Evolutionary conservation across 2,113 vertebrate species (phyloP), one percentile per base, ranked within the genome.

Genomic region (Otis tarda): DNA sequence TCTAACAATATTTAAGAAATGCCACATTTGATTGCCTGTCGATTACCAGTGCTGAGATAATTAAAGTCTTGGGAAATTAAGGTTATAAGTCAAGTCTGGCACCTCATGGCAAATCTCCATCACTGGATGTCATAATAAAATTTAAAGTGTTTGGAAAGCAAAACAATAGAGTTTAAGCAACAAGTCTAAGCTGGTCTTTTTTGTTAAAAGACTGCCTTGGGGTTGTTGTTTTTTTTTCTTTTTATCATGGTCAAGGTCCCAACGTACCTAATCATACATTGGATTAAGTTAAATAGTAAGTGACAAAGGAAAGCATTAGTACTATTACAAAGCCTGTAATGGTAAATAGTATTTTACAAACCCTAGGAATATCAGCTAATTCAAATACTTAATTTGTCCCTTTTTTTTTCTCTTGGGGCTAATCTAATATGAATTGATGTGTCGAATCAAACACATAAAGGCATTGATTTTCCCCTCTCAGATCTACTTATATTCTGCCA

Each of bases 131-230:
- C 41, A 30, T 75, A 56, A 87, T 37, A 81, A 69, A 49, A 87
- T 74, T 61, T 28, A 45, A 65, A 55, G 8, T 65, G 45, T 83
- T 81, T 91, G 45, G 24, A 78, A 91, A 75, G 16, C 2, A 16
- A 90, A 61, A 52, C 7, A 5, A 20, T 5, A 47, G 14, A 9
- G 13, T 47, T 2, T 61, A 65, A 94, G 12, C 4, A 53, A 78
- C 0, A 4, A 35, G 2, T 23, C 10, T 68, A 76, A 89, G 8
- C 4, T 56, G 0, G 0, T 30, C 9, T 47, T 53, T 52, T 75
- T 57, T 56, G 4, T 45, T 35, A 30, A 56, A 65, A 83, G 5
- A 21, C 4, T 59, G 2, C 1, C 30, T 49, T 41, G 1, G 25
- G 19, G 49, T 23, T 33, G 28, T 18, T 6, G 0, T 41, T 21